A percentile compares a stretch with the other conserved stretches of the same genome.
Conservation (phyloP, 2,888 invertebrate genomes). For the Meteorus colon region DNA sequence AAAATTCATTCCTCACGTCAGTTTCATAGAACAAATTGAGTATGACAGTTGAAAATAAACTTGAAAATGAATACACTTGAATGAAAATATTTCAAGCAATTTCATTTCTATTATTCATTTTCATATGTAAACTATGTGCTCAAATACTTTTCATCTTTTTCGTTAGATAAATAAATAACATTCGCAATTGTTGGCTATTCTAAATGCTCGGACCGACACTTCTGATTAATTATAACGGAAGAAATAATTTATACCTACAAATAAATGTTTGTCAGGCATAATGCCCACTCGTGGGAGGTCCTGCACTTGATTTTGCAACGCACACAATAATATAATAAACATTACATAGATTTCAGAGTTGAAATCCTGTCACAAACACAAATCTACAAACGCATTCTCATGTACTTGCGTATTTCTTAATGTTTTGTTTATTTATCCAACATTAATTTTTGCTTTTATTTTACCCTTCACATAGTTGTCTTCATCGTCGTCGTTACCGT, state of each 20-base stretch:
- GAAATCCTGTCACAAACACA: background rate
- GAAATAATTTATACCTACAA: conserved; percentile 47
- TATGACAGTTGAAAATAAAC: too few species aligned
- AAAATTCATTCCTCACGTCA: too few species aligned
- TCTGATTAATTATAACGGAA: conserved; percentile 58
- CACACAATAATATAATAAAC: background rate
- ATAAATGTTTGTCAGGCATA: conserved; percentile 51
- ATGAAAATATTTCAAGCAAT: background rate
- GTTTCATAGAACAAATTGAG: too few species aligned
- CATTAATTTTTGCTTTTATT: background rate
- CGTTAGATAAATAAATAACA: background rate
- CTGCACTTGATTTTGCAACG: conserved; percentile 23
- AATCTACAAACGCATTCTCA: background rate
- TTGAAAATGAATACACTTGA: too few species aligned
- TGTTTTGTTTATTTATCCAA: conserved; percentile 1
- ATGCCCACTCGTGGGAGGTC: conserved; percentile 51
- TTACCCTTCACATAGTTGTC: background rate
- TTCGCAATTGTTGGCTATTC: conserved; percentile 46
- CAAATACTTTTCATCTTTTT: background rate
- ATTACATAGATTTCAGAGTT: background rate
- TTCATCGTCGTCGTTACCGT: conserved; percentile 34
- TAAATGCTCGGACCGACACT: conserved; percentile 54
- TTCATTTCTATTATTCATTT: background rate
- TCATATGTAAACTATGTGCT: background rate
- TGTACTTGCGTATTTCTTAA: background rate